Percentiles rank a stretch among this genome's conserved stretches.
These are phyloP conservation scores for Castor canadensis DNA, from an alignment of 2,113 vertebrate genomes.

Conservation along the genomic window DNA sequence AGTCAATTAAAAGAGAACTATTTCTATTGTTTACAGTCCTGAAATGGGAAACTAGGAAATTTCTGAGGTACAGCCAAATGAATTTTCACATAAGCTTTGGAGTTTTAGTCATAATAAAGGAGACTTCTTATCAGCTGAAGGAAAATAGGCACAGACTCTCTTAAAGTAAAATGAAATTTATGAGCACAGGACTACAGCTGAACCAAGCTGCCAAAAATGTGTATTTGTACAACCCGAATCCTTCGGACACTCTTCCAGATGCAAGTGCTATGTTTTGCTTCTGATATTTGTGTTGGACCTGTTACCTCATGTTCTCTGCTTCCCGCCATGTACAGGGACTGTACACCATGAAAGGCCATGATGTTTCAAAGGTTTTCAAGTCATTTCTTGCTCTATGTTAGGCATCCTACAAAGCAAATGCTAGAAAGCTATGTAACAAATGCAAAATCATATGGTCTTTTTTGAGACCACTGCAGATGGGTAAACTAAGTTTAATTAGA, in stretches of 20 bases:
- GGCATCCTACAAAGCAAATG: not conserved
- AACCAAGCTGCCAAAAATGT: conserved; percentile 29
- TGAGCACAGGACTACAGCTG: conserved; percentile 18
- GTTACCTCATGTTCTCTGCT: not conserved
- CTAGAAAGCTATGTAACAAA: not conserved
- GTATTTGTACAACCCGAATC: conserved; percentile 46
- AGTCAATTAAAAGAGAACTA: conserved; percentile 35
- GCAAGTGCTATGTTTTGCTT: not conserved
- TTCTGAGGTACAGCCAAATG: conserved; percentile 62
- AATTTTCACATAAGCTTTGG: conserved; percentile 62
- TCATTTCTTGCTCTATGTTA: not conserved
- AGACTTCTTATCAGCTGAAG: conserved; percentile 57
- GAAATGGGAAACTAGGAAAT: conserved; percentile 34
- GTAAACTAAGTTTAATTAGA: conserved; percentile 1
- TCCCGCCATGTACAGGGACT: not conserved
- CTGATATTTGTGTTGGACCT: not conserved
- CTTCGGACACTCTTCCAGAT: conserved; percentile 56
- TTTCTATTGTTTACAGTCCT: not conserved
- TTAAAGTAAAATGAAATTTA: conserved; percentile 62
- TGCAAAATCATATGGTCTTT: not conserved
- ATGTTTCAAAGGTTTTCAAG: conserved; percentile 7
- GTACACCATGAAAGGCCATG: not conserved
- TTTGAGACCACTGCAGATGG: not conserved
- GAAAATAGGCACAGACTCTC: conserved; percentile 48
- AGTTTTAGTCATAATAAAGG: conserved; percentile 49